A percentile compares a stretch with the other conserved stretches of the same genome.
phyloP scores from a whole-genome alignment of 2,797 vertebrate species.

The Poecilia wingei region DNA sequence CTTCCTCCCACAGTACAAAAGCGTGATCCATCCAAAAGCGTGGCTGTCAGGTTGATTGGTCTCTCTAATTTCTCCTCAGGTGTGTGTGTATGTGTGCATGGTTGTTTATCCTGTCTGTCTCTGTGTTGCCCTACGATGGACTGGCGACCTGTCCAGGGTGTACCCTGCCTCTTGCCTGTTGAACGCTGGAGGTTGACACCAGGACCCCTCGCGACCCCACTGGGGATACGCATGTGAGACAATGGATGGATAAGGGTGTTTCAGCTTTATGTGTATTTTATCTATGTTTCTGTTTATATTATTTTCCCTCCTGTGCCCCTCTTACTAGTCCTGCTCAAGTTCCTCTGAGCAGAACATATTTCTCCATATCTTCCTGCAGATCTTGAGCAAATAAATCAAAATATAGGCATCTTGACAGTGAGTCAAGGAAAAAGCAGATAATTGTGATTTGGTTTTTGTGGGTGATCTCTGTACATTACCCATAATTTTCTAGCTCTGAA shows the following conservation, averaged over 20 bases:
- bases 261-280: neutral
- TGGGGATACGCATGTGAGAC: no score
- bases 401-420: neutral
- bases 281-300: neutral
- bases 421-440: neutral
- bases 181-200: no score
- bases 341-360: neutral
- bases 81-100: no score
- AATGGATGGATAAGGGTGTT: neutral
- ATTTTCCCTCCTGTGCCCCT: neutral
- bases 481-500: neutral
- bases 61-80: no score
- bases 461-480: neutral
- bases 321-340: neutral
- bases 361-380: neutral
- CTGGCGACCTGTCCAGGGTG: no score
- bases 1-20: no score
- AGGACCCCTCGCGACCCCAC: no score
- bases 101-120: no score
- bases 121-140: no score
- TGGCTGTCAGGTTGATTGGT: no score
- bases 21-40: no score
- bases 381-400: neutral
- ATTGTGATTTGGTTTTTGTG: neutral
- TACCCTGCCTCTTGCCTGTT: no score